Base-by-base conservation (phyloP, 1,140 invertebrate genomes). In the Hyles euphorbiae region DNA sequence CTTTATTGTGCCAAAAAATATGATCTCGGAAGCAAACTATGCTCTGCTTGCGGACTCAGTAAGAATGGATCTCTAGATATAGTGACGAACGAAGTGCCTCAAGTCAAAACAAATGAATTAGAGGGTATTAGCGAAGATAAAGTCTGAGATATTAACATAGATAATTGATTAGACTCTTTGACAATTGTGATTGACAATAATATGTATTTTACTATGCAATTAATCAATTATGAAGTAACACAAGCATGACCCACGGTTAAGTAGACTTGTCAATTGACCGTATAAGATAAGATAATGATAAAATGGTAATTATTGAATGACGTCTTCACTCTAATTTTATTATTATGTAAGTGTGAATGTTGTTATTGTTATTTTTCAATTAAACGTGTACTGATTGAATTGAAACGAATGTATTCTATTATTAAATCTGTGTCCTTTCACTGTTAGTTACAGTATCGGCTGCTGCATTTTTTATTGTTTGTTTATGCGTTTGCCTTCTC, bases 51-150 rank as follows among this genome's bases (percentile, higher is more conserved):
- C 60, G 83, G 83, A 55, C 63, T 87, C 4, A 83, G 73, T 64
- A 86, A 83, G 63, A 88, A 88, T 63, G 84, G 84, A 9, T 88
- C 86, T n/a, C 69, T 87, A 65, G 83, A 88, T 60, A 88, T 87
- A 59, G 84, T 76, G 3, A 78, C 82, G 0, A 81, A 79, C 55
- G 83, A 85, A 58, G 60, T 76, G 46, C 68, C 80, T 4, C 76
- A 78, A 62, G 56, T 60, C 8, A 83, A 85, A 53, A 61, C 63
- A 2, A 78, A 72, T 55, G 83, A 86, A 56, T 58, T 74, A 0
- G 75, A 70, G 46, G 76, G 79, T 12, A 68, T 85, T 9, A 73
- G 67, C 34, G 85, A 88, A 62, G 81, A 77, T 44, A 88, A 88
- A 66, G 80, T 83, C 22, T 87, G 56, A 78, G 11, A 33, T 48